phyloP scores from a whole-genome alignment of 2,888 invertebrate genomes.

The Limnephilus marmoratus region DNA sequence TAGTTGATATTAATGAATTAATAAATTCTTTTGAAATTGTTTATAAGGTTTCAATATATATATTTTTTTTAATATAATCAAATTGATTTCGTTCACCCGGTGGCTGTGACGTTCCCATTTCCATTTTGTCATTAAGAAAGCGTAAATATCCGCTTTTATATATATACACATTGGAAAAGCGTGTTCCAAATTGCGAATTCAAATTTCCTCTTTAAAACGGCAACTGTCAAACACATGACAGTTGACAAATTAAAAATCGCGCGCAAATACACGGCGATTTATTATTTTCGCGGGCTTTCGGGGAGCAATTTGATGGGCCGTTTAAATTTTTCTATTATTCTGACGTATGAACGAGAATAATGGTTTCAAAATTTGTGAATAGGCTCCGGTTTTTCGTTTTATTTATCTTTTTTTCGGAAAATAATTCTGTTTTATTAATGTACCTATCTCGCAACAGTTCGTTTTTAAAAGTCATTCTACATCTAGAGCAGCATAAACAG shows the following conservation, averaged over 20 bases:
- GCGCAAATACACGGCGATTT: constrained; percentile 19
- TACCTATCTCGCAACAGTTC: not conserved
- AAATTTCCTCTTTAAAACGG: constrained; percentile 31
- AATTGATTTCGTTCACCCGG: not conserved
- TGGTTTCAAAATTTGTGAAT: not conserved
- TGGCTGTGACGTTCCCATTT: not conserved
- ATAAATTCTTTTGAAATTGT: no score
- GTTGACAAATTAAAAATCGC: constrained; percentile 26
- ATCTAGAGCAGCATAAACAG: no score
- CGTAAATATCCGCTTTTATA: constrained; percentile 10
- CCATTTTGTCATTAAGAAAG: constrained; percentile 6
- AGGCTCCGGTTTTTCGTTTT: not conserved
- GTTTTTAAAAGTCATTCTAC: not conserved
- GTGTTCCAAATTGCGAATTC: constrained; percentile 7
- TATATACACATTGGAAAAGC: constrained; percentile 3
- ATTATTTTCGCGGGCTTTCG: not conserved
- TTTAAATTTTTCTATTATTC: not conserved
- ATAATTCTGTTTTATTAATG: not conserved
- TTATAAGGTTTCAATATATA: no score
- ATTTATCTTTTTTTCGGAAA: not conserved
- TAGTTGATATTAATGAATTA: no score
- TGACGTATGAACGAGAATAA: not conserved
- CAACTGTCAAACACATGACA: constrained; percentile 25
- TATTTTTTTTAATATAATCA: not conserved
- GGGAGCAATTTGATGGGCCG: not conserved